Evolutionary conservation across 2,888 invertebrate species (phyloP).

Genomic region (Bedellia somnulentella): DNA sequence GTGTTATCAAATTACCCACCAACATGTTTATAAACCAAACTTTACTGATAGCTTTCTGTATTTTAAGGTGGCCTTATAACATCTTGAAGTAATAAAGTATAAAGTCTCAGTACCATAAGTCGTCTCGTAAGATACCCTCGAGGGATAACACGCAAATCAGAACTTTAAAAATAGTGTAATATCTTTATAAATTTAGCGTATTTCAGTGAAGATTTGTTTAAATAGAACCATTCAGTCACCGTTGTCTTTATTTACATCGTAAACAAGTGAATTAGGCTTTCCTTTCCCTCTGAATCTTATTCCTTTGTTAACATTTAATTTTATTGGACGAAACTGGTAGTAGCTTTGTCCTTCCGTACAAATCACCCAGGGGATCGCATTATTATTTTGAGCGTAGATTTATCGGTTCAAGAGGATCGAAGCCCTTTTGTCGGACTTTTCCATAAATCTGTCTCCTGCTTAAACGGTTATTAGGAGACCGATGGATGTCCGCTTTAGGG

Average conservation of each 20-base stretch:
- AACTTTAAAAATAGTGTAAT: neutral
- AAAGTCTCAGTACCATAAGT: neutral
- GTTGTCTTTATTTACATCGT: neutral
- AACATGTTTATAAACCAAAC: no score
- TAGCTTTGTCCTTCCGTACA: constrained; percentile 44
- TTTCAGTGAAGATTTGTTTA: no score
- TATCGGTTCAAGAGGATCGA: constrained; percentile 42
- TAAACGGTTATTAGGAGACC: constrained; percentile 54
- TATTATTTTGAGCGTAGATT: constrained; percentile 55
- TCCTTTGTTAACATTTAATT: constrained; percentile 22
- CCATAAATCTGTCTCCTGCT: constrained; percentile 52
- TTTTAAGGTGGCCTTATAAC: no score
- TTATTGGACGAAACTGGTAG: constrained; percentile 41
- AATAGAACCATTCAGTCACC: no score
- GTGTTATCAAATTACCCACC: no score
- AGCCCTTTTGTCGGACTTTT: constrained; percentile 49
- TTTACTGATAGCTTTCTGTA: no score
- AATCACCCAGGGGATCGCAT: constrained; percentile 37
- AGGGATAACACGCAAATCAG: neutral
- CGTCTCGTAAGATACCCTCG: neutral
- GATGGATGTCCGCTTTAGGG: constrained; percentile 51
- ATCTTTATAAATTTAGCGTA: no score
- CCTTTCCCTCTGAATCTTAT: neutral
- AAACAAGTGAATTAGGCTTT: constrained; percentile 2
- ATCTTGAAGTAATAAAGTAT: no score